Evolutionary conservation across 2,888 invertebrate genomes (phyloP).

Genomic region (Rhamnusium bicolor): DNA sequence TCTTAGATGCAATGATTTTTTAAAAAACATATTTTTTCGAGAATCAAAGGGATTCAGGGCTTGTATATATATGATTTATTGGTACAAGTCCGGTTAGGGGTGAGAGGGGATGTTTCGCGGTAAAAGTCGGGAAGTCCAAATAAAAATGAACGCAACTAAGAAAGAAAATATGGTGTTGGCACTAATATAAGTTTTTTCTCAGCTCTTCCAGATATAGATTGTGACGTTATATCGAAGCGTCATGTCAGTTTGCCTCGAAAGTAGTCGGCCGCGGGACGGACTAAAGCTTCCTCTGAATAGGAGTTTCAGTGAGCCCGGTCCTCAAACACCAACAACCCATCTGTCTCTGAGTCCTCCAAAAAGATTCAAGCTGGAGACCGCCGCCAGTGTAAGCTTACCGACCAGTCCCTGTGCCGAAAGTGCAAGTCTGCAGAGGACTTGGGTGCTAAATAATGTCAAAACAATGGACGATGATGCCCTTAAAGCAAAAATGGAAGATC

Average conservation of each 20-base stretch:
- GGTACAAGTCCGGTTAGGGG: background rate
- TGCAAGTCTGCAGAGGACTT: slow-evolving; percentile 72
- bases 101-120: background rate
- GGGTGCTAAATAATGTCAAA: slow-evolving; percentile 73
- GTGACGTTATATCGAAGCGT: slow-evolving; percentile 63
- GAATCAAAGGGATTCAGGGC: background rate
- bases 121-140: slow-evolving; percentile 7
- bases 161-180: slow-evolving; percentile 36
- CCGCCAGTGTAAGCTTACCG: slow-evolving; percentile 68
- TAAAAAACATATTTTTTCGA: background rate
- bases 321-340: slow-evolving; percentile 65
- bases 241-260: slow-evolving; percentile 74
- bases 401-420: slow-evolving; percentile 75
- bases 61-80: background rate
- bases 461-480: slow-evolving; percentile 73
- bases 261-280: slow-evolving; percentile 73
- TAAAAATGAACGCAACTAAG: slow-evolving; percentile 11
- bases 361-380: slow-evolving; percentile 73
- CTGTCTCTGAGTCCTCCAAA: slow-evolving; percentile 65
- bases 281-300: slow-evolving; percentile 74
- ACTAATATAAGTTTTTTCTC: slow-evolving; percentile 55
- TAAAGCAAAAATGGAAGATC: slow-evolving; percentile 69
- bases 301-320: slow-evolving; percentile 75
- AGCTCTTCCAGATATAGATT: slow-evolving; percentile 70
- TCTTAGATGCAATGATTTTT: too few species aligned